Evolutionary conservation across 2,113 vertebrate genomes (phyloP).

Genomic region (Pseudorhombus dupliciocellatus): DNA sequence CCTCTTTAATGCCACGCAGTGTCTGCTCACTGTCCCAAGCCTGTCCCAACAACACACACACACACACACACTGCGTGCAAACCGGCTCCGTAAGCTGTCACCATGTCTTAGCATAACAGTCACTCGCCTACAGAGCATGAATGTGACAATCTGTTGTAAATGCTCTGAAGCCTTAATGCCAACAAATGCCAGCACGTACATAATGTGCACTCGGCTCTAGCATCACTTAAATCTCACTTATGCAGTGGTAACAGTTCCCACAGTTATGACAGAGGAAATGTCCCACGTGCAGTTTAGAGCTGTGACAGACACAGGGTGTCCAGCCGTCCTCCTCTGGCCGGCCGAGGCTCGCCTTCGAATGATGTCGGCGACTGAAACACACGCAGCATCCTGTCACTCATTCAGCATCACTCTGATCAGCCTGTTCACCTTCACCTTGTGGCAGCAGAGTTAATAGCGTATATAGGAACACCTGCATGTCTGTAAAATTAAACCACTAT

Average conservation of each 20-base stretch:
- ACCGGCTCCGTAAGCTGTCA: constrained; percentile 11
- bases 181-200: not conserved
- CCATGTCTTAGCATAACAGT: constrained; percentile 22
- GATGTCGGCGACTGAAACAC: not conserved
- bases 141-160: constrained; percentile 6
- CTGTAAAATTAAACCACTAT: no score
- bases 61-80: not conserved
- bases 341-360: not conserved
- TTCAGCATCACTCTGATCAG: not conserved
- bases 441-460: no score
- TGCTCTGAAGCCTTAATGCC: constrained; percentile 18
- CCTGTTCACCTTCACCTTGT: no score
- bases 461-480: no score
- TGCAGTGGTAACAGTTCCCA: not conserved
- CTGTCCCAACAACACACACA: constrained; percentile 2
- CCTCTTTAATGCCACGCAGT: not conserved
- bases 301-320: not conserved
- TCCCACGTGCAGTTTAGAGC: not conserved
- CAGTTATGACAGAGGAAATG: not conserved
- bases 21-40: not conserved
- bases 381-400: not conserved
- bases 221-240: not conserved
- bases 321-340: not conserved
- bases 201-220: not conserved
- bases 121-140: not conserved